Evolutionary conservation across 2,797 vertebrate species (phyloP).

Genomic region (Protosalanx chinensis): DNA sequence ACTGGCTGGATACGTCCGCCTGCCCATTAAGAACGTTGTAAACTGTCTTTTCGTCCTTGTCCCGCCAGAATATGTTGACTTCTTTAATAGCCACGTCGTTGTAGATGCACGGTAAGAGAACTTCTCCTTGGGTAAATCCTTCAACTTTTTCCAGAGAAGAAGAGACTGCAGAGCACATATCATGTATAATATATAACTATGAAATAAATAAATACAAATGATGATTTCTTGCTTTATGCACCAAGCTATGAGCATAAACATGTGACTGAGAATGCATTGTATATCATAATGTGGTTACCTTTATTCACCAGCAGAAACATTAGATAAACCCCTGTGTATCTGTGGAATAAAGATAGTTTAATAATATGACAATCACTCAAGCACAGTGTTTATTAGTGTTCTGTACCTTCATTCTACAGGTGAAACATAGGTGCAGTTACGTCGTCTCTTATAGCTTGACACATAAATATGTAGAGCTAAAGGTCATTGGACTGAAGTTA

Average conservation of each 20-base stretch:
- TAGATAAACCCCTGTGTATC: not conserved
- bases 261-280: not conserved
- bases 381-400: not conserved
- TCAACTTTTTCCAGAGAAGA: not conserved
- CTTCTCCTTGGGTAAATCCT: not conserved
- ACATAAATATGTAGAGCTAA: too few relatives aligned
- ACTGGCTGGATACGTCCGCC: not conserved
- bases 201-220: not conserved
- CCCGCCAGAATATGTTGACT: conserved; percentile 1
- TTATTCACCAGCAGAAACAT: not conserved
- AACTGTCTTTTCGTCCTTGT: conserved; percentile 7
- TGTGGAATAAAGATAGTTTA: not conserved
- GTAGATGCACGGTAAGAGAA: not conserved
- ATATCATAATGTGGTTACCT: not conserved
- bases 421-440: too few relatives aligned
- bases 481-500: too few relatives aligned
- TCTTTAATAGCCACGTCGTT: not conserved
- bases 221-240: too few relatives aligned
- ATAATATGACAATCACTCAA: not conserved
- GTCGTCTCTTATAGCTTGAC: too few relatives aligned
- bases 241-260: not conserved
- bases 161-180: not conserved
- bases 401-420: too few relatives aligned
- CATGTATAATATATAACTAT: not conserved
- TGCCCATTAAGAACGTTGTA: not conserved